Base-by-base conservation (phyloP, 1,140 invertebrate genomes). In the Microplitis mediator region DNA sequence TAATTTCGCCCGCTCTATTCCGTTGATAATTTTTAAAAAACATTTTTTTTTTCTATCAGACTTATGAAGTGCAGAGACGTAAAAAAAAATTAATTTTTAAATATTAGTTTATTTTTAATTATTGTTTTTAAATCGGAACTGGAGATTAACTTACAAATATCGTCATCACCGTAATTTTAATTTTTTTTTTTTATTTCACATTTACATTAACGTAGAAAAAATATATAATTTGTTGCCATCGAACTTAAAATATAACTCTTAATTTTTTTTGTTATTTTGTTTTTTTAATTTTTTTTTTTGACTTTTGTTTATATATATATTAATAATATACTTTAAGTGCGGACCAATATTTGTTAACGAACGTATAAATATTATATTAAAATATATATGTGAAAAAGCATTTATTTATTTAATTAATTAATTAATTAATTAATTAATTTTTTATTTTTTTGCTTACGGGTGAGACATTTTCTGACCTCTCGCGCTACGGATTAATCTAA, bases 161-260 rank as follows among this genome's bases (percentile, higher is more conserved):
- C 65, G 73, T 75, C 70, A 76, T 78, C 77, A 77, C 75, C 77
- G 70, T 71, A 82, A 78, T 78, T 34, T 69, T 69, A 11, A 58
- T 61, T 77, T 75, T 75, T 76, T 76, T 76, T 73, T 80, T 76
- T 79, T 51, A 76, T 77, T 75, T 69, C 73, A 73, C 74, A 76
- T 84, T 85, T 84, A 85, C 81, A 84, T 82, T 83, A 85, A 86
- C 82, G 85, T 85, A 85, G 84, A 86, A 86, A 86, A 86, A 85
- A 86, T 86, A 86, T 85, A 86, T 81, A 86, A 85, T 66, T 66
- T 31, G n/a, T 66, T 83, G 79, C 79, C 76, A 16, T 81, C 75
- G 79, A 84, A 86, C 83, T 85, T 84, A 86, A 85, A 71, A 65
- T 71, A 84, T 80, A 80, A 86, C 72, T 82, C 60, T 63, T 71